These are phyloP conservation scores for Dendrocincla fuliginosa DNA, from an alignment of 2,797 vertebrate genomes.

Conservation along the genomic window DNA sequence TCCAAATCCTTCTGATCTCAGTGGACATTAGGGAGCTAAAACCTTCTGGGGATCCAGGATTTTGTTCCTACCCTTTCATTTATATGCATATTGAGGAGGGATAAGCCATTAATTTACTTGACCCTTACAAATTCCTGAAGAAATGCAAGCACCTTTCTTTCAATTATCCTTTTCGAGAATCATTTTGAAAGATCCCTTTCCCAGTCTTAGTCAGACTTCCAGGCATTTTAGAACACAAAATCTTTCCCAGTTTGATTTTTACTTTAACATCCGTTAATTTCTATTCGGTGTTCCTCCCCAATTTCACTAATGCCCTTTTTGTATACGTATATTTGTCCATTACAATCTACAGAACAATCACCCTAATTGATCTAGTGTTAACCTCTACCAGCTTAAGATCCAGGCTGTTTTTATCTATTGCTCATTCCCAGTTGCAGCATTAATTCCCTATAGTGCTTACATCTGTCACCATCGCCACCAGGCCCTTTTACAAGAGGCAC, in stretches of 20 bases:
- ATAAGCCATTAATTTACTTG: neutral
- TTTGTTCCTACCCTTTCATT: neutral
- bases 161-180: neutral
- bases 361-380: constrained; percentile 77
- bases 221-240: constrained; percentile 60
- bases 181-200: constrained; percentile 8
- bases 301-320: constrained; percentile 70
- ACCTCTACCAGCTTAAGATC: constrained; percentile 71
- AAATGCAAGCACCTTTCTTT: neutral
- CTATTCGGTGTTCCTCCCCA: constrained; percentile 70
- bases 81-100: neutral
- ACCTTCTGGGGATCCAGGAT: neutral
- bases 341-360: constrained; percentile 78
- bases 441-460: constrained; percentile 76
- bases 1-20: neutral
- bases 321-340: constrained; percentile 71
- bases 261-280: constrained; percentile 69
- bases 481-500: neutral
- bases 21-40: neutral
- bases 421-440: constrained; percentile 44
- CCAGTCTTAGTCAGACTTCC: neutral
- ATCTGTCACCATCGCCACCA: constrained; percentile 49
- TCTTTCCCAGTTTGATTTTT: constrained; percentile 67
- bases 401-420: constrained; percentile 69
- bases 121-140: neutral